phyloP scores from a whole-genome alignment of 2,888 invertebrate genomes.

The Spialia ferax region DNA sequence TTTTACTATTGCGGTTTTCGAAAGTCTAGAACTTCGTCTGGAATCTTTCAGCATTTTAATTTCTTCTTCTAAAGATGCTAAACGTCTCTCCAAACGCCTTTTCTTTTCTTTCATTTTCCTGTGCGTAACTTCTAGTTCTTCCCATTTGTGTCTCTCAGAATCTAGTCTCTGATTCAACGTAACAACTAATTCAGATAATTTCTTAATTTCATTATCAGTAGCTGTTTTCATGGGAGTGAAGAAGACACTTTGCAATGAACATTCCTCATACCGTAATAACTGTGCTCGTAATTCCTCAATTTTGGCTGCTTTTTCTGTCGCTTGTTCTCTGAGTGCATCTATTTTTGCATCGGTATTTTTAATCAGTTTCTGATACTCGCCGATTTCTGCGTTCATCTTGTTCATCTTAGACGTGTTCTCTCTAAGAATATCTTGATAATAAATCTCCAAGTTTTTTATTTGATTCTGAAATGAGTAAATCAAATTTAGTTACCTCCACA shows the following conservation, averaged over 20 bases:
- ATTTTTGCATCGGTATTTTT: conserved; percentile 81
- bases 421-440: conserved; percentile 81
- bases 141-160: conserved; percentile 85
- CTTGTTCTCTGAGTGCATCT: conserved; percentile 78
- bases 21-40: conserved; percentile 63
- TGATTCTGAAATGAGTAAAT: conserved; percentile 71
- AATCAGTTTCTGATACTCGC: conserved; percentile 71
- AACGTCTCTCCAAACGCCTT: conserved; percentile 65
- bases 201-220: conserved; percentile 88
- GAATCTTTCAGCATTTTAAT: conserved; percentile 59
- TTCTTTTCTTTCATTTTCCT: conserved; percentile 86
- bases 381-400: conserved; percentile 73
- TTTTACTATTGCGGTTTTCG: conserved; percentile 61
- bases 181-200: conserved; percentile 86
- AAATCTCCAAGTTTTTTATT: conserved; percentile 74
- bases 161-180: conserved; percentile 86
- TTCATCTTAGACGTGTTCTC: conserved; percentile 82
- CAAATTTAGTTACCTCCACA: background rate
- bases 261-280: conserved; percentile 75
- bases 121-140: conserved; percentile 84
- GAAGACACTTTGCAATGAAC: conserved; percentile 79
- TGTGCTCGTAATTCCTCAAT: conserved; percentile 79
- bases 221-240: conserved; percentile 84
- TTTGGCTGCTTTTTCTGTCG: conserved; percentile 76
- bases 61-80: conserved; percentile 62